Conservation (phyloP, 2,888 invertebrate species). For the Romanomermis culicivorax region DNA sequence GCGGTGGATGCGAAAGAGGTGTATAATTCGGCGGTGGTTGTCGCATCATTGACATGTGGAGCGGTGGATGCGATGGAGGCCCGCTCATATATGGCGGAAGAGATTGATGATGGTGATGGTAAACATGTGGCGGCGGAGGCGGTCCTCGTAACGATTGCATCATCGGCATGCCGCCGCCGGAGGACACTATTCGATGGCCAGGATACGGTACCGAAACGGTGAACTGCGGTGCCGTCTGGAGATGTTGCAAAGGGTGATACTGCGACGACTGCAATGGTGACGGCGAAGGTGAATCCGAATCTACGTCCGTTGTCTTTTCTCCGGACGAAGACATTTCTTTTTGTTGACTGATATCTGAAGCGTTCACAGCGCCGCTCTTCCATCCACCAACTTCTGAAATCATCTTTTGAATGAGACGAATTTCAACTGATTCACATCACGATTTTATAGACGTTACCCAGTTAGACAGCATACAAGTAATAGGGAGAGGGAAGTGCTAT, state of each 20-base stretch:
- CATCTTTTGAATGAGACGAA: too few relatives aligned
- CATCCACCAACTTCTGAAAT: conserved; percentile 4
- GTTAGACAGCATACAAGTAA: too few relatives aligned
- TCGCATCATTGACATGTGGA: too few relatives aligned
- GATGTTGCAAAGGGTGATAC: not conserved
- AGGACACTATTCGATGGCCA: not conserved
- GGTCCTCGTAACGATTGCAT: not conserved
- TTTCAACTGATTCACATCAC: too few relatives aligned
- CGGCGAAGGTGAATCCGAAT: not conserved
- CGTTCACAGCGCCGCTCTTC: not conserved
- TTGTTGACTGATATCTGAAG: too few relatives aligned
- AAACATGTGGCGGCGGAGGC: not conserved
- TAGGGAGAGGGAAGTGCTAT: too few relatives aligned
- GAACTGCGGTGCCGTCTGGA: not conserved
- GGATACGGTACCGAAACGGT: not conserved
- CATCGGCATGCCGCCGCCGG: too few relatives aligned
- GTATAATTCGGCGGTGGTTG: too few relatives aligned
- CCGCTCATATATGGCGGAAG: not conserved
- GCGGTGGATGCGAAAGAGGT: not conserved
- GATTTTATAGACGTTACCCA: too few relatives aligned
- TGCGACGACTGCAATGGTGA: not conserved
- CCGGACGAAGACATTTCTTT: not conserved
- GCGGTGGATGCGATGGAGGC: not conserved
- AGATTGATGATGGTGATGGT: not conserved
- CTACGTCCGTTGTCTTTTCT: not conserved